These are phyloP conservation scores for Pelodiscus sinensis DNA, from an alignment of 2,113 vertebrate genomes.

Conservation along the genomic window DNA sequence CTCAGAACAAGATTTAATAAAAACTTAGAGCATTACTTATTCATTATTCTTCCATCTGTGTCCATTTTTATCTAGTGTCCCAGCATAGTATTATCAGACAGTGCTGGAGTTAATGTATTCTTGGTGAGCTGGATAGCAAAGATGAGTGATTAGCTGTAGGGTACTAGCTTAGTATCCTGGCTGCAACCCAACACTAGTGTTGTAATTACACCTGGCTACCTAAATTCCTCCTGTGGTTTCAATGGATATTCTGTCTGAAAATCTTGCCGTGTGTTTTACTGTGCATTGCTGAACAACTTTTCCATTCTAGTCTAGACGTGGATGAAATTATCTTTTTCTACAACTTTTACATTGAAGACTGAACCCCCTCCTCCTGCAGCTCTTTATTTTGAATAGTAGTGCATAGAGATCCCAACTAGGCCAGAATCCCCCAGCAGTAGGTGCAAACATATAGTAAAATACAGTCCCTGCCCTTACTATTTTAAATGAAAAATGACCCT, in stretches of 20 bases:
- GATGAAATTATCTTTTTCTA: background rate
- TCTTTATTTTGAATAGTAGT: background rate
- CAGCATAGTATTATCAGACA: background rate
- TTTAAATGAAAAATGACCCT: background rate
- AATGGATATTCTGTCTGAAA: background rate
- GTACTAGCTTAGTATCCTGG: background rate
- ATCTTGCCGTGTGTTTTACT: background rate
- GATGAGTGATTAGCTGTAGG: too few species aligned
- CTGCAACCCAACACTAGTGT: background rate
- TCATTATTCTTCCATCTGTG: background rate
- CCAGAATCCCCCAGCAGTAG: background rate
- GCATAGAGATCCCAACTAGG: background rate
- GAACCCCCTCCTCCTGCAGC: background rate
- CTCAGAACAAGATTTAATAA: background rate
- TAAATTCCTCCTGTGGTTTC: background rate
- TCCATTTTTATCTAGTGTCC: background rate
- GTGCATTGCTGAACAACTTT: background rate
- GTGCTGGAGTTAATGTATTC: background rate
- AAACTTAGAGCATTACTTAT: background rate
- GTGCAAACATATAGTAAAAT: background rate
- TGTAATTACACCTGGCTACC: background rate
- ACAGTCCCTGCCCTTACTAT: background rate
- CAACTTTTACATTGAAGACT: accelerated
- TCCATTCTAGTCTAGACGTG: background rate
- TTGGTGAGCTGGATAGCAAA: background rate